Conservation (phyloP, 1,140 invertebrate genomes). For the Mactra quadrangularis region DNA sequence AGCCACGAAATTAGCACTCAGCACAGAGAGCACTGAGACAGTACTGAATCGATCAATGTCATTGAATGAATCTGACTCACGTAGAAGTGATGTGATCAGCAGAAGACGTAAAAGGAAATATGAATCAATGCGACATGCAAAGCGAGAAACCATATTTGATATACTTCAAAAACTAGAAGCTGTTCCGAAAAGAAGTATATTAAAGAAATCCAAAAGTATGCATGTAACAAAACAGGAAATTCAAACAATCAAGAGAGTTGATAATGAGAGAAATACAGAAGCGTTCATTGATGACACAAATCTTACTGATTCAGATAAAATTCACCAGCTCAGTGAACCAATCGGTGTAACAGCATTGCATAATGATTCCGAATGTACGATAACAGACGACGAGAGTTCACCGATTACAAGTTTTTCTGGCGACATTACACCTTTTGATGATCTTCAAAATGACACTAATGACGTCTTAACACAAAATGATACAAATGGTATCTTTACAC, state of each 20-base stretch:
- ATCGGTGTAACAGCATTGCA: not conserved
- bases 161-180: slow-evolving; percentile 13
- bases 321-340: not conserved
- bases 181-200: slow-evolving; percentile 29
- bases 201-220: slow-evolving; percentile 36
- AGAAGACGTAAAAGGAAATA: slow-evolving; percentile 40
- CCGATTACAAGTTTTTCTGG: not conserved
- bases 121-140: slow-evolving; percentile 34
- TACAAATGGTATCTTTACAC: too few relatives aligned
- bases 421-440: not conserved
- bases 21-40: not conserved
- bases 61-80: slow-evolving; percentile 14
- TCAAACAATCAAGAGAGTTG: not conserved
- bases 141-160: slow-evolving; percentile 27
- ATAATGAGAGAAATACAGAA: not conserved
- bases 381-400: not conserved
- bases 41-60: slow-evolving; percentile 20
- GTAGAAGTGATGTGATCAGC: not conserved
- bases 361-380: not conserved
- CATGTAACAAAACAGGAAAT: not conserved
- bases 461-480: too few relatives aligned
- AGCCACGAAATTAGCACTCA: not conserved
- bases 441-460: not conserved
- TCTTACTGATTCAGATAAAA: not conserved
- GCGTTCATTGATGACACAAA: not conserved